Percentiles rank a stretch among this genome's conserved stretches.
These are phyloP conservation scores for Merluccius polli DNA, from an alignment of 2,797 vertebrate species.

Conservation along the genomic window DNA sequence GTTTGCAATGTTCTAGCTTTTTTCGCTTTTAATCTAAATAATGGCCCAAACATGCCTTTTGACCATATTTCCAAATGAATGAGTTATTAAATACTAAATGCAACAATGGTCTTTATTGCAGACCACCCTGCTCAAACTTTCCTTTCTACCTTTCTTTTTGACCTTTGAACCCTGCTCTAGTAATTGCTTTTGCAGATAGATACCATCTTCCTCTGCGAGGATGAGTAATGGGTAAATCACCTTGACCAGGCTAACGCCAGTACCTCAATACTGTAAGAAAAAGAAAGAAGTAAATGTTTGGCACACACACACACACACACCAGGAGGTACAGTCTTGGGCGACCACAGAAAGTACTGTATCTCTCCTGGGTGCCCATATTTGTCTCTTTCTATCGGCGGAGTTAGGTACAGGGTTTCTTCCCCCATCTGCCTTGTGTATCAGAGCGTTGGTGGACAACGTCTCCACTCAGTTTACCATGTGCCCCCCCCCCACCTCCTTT, in stretches of 20 bases:
- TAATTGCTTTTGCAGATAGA: not conserved
- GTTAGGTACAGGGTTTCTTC: constrained; percentile 12
- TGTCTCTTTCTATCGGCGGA: constrained; percentile 16
- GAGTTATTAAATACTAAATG: not conserved
- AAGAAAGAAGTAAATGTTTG: not conserved
- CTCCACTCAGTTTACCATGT: not conserved
- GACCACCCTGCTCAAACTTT: constrained; percentile 2
- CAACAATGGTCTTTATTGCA: not conserved
- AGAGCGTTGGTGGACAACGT: constrained; percentile 18
- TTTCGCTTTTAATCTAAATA: not conserved
- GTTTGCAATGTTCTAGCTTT: not conserved
- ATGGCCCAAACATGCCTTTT: not conserved
- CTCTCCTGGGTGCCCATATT: constrained; percentile 5
- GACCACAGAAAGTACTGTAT: not conserved
- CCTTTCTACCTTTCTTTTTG: constrained; percentile 9
- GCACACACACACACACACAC: not conserved
- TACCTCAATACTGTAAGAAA: not conserved
- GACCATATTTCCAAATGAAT: not conserved
- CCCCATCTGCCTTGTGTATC: constrained; percentile 14
- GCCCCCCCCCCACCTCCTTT: constrained; percentile 28
- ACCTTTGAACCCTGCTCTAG: not conserved
- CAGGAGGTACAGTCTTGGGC: too few species aligned
- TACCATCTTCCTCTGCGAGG: not conserved
- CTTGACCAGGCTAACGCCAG: not conserved
- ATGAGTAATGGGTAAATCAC: not conserved